phyloP scores from a whole-genome alignment of 92 coral and sea anemone genomes.

The Montipora capitata region DNA sequence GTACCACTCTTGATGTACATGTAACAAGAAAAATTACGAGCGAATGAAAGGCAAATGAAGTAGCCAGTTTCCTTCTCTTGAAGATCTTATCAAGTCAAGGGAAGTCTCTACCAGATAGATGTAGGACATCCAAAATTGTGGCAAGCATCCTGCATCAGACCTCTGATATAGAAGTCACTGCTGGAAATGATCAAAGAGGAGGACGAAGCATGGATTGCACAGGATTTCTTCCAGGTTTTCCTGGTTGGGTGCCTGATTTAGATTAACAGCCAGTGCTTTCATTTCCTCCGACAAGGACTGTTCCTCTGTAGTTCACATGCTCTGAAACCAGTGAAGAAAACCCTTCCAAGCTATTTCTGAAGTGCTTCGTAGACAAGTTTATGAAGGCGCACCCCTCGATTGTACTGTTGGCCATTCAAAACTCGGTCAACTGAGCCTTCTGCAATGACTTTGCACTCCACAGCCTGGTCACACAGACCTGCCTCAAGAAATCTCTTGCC shows the following conservation, averaged over 20 bases:
- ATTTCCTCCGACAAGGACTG: background rate
- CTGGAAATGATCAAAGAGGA: background rate
- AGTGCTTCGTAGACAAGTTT: background rate
- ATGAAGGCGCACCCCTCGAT: background rate
- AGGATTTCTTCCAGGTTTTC: slow-evolving; percentile 36
- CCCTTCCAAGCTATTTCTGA: background rate
- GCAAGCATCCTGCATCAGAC: no score
- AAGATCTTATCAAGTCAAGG: no score
- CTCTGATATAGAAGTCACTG: background rate
- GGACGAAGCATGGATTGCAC: background rate
- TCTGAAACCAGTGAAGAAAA: background rate
- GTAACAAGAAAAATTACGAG: slow-evolving; percentile 33
- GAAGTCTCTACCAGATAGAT: no score
- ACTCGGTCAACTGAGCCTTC: background rate
- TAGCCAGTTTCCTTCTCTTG: no score
- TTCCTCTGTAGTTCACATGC: background rate
- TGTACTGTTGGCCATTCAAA: background rate
- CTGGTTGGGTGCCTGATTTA: background rate
- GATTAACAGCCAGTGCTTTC: background rate
- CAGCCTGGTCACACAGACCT: background rate
- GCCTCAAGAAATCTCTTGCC: background rate
- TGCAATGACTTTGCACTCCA: background rate
- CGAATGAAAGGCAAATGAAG: slow-evolving; percentile 1
- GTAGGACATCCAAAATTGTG: no score
- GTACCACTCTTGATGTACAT: slow-evolving; percentile 61